Evolutionary conservation across 2,113 vertebrate species (phyloP).

Genomic region (Nycticryphes semicollaris): DNA sequence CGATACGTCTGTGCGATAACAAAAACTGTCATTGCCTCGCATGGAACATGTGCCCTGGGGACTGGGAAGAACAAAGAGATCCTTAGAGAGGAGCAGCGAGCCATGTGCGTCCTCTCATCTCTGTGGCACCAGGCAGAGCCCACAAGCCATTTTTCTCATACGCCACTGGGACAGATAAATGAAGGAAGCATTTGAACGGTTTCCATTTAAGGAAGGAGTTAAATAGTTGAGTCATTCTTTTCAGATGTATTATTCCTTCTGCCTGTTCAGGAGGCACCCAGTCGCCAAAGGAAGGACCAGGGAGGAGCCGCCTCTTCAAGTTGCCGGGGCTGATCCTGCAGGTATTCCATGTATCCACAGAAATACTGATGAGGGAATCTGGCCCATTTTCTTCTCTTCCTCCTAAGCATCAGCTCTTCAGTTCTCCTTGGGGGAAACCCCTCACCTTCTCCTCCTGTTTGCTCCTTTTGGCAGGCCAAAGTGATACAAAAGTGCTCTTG

Average conservation of each 20-base stretch:
- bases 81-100: constrained; percentile 67
- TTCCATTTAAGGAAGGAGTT: constrained; percentile 62
- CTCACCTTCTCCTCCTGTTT: neutral
- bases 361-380: neutral
- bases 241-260: neutral
- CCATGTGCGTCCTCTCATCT: constrained; percentile 65
- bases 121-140: constrained; percentile 75
- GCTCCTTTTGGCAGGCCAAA: neutral
- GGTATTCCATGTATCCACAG: neutral
- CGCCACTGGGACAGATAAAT: constrained; percentile 62
- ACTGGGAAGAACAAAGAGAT: constrained; percentile 76
- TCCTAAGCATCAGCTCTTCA: neutral
- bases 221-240: constrained; percentile 62
- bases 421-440: neutral
- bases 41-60: constrained; percentile 67
- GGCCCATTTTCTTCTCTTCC: neutral
- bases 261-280: neutral
- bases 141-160: constrained; percentile 78
- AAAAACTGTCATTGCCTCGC: constrained; percentile 77
- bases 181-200: constrained; percentile 58
- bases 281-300: neutral
- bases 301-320: neutral
- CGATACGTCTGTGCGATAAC: constrained; percentile 76
- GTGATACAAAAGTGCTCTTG: neutral
- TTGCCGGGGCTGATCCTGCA: neutral